A percentile compares a stretch with the other conserved stretches of the same genome.
These are phyloP conservation scores for Drosophila ustulata DNA, from an alignment of 2,888 invertebrate genomes.

Conservation along the genomic window DNA sequence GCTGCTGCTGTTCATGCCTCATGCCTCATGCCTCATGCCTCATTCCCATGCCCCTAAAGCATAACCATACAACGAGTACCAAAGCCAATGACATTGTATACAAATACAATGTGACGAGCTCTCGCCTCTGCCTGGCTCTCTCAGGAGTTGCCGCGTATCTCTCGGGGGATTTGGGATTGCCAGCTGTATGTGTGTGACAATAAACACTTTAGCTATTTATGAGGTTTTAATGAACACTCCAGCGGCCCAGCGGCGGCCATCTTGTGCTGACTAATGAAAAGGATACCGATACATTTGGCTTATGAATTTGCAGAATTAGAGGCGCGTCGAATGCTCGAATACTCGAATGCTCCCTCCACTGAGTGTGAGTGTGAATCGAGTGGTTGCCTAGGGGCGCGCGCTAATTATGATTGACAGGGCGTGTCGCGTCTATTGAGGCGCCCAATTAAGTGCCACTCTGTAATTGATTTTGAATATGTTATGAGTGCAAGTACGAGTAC, in stretches of 20 bases:
- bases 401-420: constrained; percentile 84
- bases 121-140: constrained; percentile 11
- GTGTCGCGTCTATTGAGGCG: constrained; percentile 75
- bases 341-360: constrained; percentile 46
- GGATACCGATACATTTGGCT: constrained; percentile 69
- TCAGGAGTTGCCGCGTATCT: constrained; percentile 21
- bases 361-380: constrained; percentile 39
- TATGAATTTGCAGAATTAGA: constrained; percentile 78
- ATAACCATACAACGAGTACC: constrained; percentile 33
- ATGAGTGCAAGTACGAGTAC: neutral
- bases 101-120: constrained; percentile 54
- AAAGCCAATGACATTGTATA: constrained; percentile 54
- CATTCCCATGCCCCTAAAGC: constrained; percentile 13
- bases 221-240: constrained; percentile 77
- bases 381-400: constrained; percentile 63
- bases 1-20: constrained; percentile 27
- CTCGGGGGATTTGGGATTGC: constrained; percentile 58
- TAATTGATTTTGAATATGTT: constrained; percentile 73
- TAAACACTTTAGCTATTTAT: constrained; percentile 80
- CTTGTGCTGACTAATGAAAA: constrained; percentile 73
- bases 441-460: constrained; percentile 74
- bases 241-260: constrained; percentile 50
- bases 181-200: constrained; percentile 70
- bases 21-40: constrained; percentile 3
- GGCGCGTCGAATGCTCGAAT: constrained; percentile 64